These are phyloP conservation scores for Microctonus hyperodae DNA, from an alignment of 2,888 invertebrate species.

Conservation along the genomic window DNA sequence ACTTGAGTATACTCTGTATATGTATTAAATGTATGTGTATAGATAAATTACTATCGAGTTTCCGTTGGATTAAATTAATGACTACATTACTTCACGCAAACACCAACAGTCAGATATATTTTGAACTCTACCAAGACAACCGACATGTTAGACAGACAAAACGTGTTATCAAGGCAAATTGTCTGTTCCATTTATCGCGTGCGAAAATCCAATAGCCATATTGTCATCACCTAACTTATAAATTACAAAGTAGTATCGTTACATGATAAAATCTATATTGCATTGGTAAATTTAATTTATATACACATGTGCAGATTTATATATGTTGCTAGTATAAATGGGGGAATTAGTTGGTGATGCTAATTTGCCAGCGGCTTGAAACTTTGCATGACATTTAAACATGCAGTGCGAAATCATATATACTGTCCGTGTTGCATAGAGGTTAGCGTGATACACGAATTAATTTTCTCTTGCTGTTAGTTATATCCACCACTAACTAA, in stretches of 20 bases:
- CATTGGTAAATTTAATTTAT: neutral
- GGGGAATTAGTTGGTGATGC: slow-evolving; percentile 24
- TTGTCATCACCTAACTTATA: neutral
- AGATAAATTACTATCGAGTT: neutral
- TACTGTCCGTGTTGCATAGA: slow-evolving; percentile 20
- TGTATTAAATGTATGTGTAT: neutral
- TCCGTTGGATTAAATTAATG: neutral
- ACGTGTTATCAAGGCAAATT: neutral
- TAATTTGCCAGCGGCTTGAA: slow-evolving; percentile 32
- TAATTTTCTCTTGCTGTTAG: slow-evolving; percentile 23
- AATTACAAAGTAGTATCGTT: neutral
- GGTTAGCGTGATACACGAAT: slow-evolving; percentile 33
- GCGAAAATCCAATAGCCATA: slow-evolving; percentile 6
- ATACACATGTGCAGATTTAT: no score
- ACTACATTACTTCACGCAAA: neutral
- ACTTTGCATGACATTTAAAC: slow-evolving; percentile 27
- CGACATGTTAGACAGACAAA: neutral
- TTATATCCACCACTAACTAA: neutral
- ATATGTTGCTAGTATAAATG: no score
- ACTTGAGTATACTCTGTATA: neutral
- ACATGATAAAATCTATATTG: neutral
- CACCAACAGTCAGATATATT: neutral
- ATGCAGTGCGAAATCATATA: slow-evolving; percentile 9
- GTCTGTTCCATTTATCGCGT: neutral
- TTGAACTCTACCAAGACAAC: no score